Base-by-base conservation (phyloP, 1,140 invertebrate genomes). In the Drosophila sulfurigaster region DNA sequence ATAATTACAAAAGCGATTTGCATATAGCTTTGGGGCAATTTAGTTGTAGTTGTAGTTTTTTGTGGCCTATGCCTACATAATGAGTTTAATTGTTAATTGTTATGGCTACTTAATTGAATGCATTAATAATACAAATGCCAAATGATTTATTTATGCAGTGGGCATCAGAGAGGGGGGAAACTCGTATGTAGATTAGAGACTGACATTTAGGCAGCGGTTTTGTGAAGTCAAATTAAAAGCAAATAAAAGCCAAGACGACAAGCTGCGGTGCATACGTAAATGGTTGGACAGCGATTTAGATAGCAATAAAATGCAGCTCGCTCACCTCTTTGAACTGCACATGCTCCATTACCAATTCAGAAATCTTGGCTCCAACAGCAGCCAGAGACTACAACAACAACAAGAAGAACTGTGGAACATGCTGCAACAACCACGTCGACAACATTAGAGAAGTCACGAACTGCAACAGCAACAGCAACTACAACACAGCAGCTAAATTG, bases 281-380 rank as follows among this genome's bases (percentile, higher is more conserved):
- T 83, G 80, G 85, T 58, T 56, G 73, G 65, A 73, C 82, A 72
- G 81, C 85, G 83, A 87, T 87, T 87, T 87, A 87, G 83, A 87
- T 87, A 87, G 83, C 83, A 87, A 87, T 87, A 87, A 87, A 87
- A 87, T 88, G 83, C 85, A 74, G 80, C 79, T 54, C 56, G 56
- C 64, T 82, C 83, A 82, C 83, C 83, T 88, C 83, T 65, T 64
- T 87, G 85, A 87, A 80, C 80, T 82, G 83, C 83, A 88, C 83
- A 88, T 87, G 83, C 83, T 83, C 80, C 85, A 87, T 87, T 87
- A 89, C 80, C 83, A 83, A 87, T 87, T 87, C 83, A 88, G 85
- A 87, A 87, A 87, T 87, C 85, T 88, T 88, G 73, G 67, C 73
- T 57, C 16, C 25, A 75, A 72, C 64, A 73, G 75, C 82, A 65